Conservation (phyloP, 92 coral and sea anemone genomes). For the Diadumene lineata region DNA sequence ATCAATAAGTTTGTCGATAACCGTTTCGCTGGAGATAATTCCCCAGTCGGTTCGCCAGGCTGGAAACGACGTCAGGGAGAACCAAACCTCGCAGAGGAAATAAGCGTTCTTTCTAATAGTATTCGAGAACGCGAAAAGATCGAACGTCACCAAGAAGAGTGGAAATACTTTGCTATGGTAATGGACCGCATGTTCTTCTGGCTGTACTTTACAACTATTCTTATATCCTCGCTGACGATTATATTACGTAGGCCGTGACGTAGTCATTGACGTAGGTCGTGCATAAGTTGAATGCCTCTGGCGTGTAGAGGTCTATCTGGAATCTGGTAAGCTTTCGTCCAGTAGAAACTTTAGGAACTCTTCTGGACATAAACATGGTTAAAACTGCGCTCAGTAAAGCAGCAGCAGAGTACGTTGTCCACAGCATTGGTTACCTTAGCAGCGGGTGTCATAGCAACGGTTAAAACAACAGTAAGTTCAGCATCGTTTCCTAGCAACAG, state of each 20-base stretch:
- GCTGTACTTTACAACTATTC: conserved; percentile 78
- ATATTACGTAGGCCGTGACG: conserved; percentile 53
- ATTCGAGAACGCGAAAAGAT: conserved; percentile 79
- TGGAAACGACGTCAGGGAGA: conserved; percentile 56
- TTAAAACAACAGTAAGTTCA: neutral
- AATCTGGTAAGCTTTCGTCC: conserved; percentile 1
- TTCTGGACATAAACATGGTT: neutral
- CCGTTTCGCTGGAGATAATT: conserved; percentile 57
- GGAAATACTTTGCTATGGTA: conserved; percentile 94
- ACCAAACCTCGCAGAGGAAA: conserved; percentile 65
- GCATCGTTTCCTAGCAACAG: too few relatives aligned
- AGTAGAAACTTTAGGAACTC: neutral
- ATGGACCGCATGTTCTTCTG: conserved; percentile 96
- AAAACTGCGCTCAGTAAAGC: neutral
- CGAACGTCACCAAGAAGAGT: conserved; percentile 85
- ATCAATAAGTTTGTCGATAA: conserved; percentile 66
- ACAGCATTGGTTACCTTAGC: neutral
- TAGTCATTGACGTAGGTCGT: conserved; percentile 21
- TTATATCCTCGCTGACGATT: conserved; percentile 80
- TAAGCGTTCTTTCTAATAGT: conserved; percentile 83
- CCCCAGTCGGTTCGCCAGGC: conserved; percentile 74
- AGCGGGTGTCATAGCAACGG: neutral
- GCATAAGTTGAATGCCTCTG: conserved; percentile 7
- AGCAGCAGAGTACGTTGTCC: neutral
- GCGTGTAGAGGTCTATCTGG: neutral